phyloP scores from a whole-genome alignment of 2,888 invertebrate genomes.

The Pammene fasciana region DNA sequence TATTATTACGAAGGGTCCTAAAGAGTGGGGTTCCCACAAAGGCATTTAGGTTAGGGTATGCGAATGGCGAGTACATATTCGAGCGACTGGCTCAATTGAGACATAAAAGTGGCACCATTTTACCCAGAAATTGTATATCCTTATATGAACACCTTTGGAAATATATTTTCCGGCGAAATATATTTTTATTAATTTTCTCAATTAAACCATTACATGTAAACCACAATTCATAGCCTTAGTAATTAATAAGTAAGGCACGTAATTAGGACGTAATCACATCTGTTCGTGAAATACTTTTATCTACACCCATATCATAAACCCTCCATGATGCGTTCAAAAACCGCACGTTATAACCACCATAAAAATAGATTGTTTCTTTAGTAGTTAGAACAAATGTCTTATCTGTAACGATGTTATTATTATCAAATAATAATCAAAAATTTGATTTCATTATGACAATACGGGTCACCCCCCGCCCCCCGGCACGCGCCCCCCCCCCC shows the following conservation, averaged over 20 bases:
- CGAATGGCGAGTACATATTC: conserved; percentile 42
- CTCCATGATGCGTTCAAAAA: no score
- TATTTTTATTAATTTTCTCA: conserved; percentile 16
- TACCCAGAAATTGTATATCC: conserved; percentile 61
- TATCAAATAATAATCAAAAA: no score
- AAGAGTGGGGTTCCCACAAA: conserved; percentile 2
- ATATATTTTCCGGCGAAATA: conserved; percentile 15
- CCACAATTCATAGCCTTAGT: background rate
- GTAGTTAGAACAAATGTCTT: no score
- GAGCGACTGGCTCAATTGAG: conserved; percentile 62
- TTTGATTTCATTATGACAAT: no score
- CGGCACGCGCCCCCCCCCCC: no score
- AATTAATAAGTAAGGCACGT: no score
- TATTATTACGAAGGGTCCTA: conserved; percentile 31
- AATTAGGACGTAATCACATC: no score
- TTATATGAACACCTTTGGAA: conserved; percentile 14
- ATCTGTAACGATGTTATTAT: no score
- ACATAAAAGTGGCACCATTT: conserved; percentile 55
- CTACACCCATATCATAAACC: no score
- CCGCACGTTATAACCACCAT: no score
- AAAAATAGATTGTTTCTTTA: no score
- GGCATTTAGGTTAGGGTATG: background rate
- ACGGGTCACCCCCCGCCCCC: no score
- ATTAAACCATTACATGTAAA: conserved; percentile 14
- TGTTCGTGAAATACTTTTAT: background rate